Evolutionary conservation across 2,113 vertebrate genomes (phyloP), one percentile per base, ranked within the genome.

Genomic region (Balaenoptera acutorostrata): DNA sequence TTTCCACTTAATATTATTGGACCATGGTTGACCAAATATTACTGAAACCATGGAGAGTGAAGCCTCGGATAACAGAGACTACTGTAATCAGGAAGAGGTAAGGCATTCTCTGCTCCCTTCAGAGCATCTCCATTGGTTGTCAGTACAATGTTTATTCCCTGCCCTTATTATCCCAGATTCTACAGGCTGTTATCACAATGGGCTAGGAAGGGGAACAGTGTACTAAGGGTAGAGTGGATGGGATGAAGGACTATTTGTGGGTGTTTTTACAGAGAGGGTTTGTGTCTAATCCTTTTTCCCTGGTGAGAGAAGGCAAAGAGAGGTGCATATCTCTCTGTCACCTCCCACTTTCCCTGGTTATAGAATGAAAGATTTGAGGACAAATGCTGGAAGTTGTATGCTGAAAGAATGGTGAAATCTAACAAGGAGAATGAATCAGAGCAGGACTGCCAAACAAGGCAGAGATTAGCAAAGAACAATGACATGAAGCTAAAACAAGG

Each of bases 271-370:
- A 23, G 41, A 57, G 41, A 90, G 9, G 27, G 3, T 23, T 66
- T 46, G 9, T 55, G 2, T 49, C 20, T 0, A 4, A 8, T 52
- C 18, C 10, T 1, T 87, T 77, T 68, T 81, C 25, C n/a, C 8
- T 39, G 6, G 10, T 49, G 5, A 85, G 4, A 87, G 9, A 68
- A 72, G 46, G 33, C 33, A 44, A 69, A 33, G 49, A 8, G 39
- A 82, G 15, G 6, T 21, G 0, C 52, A 3, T 2, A 6, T 2
- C 25, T 63, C 0, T 33, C 17, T 61, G 8, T n/a, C 29, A 33
- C 27, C 27, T 52, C 64, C 33, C 14, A n/a, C 29, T 31, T 9
- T 27, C 68, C 46, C 82, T 88, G 36, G 18, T 55, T 72, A 82
- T 12, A 49, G 63, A 72, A 10, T 11, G 3, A 88, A 81, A 17